A percentile compares a stretch with the other conserved stretches of the same genome.
Conservation (phyloP, 2,797 vertebrate species). For the Psittacula echo region DNA sequence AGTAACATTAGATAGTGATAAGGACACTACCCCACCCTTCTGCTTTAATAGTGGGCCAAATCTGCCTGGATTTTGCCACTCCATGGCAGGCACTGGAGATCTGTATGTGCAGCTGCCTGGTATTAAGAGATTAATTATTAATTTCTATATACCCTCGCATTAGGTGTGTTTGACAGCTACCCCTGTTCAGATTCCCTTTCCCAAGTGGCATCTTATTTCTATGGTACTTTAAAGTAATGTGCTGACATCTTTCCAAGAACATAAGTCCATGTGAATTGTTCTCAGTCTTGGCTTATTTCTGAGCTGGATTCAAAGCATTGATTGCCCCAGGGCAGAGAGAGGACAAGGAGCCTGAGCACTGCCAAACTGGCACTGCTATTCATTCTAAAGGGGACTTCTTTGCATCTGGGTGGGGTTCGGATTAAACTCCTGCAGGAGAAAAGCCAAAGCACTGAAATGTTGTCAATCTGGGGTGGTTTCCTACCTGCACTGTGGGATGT, state of each 20-base stretch:
- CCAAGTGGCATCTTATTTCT: background rate
- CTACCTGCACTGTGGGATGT: background rate
- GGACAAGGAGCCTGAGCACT: background rate
- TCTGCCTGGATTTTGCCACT: background rate
- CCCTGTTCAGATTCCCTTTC: background rate
- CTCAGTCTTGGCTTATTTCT: background rate
- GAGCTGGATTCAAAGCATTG: background rate
- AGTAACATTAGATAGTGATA: background rate
- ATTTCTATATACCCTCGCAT: background rate
- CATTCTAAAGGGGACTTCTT: background rate
- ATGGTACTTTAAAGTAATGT: background rate
- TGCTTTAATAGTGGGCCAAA: background rate
- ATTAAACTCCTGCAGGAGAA: background rate
- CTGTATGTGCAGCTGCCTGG: background rate
- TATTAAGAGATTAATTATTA: constrained; percentile 39
- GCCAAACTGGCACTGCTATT: background rate
- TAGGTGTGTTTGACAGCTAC: background rate
- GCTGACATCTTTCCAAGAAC: background rate
- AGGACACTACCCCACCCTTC: background rate
- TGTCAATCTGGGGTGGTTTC: background rate
- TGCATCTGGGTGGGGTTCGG: background rate
- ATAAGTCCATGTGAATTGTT: background rate
- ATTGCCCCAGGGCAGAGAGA: background rate
- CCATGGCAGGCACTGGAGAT: constrained; percentile 23
- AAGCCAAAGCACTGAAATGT: background rate